A percentile compares a stretch with the other conserved stretches of the same genome.
phyloP scores from a whole-genome alignment of 1,140 invertebrate genomes.

The Batillaria attramentaria region DNA sequence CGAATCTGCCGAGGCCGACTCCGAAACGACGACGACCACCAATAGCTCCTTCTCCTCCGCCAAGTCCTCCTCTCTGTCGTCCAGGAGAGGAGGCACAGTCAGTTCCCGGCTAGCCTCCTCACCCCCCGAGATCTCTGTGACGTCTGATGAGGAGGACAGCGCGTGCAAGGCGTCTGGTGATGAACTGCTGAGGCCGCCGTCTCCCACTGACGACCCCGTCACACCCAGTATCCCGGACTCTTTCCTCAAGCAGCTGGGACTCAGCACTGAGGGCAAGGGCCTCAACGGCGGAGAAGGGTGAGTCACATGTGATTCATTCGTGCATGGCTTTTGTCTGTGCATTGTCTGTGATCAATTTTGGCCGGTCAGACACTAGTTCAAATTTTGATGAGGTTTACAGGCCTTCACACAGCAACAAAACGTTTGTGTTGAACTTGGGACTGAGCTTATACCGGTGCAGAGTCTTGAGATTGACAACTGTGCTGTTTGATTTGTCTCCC shows the following conservation, averaged over 20 bases:
- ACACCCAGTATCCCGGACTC: conserved; percentile 50
- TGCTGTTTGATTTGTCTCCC: too few species aligned
- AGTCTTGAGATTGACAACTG: too few species aligned
- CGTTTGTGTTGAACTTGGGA: too few species aligned
- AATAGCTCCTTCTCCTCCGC: neutral
- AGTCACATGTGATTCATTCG: neutral
- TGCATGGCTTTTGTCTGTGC: neutral
- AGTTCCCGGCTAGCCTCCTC: neutral
- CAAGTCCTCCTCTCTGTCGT: neutral
- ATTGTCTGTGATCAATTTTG: too few species aligned
- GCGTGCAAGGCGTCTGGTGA: neutral
- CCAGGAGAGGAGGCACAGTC: too few species aligned
- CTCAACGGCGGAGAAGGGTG: conserved; percentile 10
- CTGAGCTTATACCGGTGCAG: too few species aligned
- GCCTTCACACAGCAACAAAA: too few species aligned
- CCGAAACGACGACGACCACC: neutral
- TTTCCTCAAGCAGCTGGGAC: conserved; percentile 46
- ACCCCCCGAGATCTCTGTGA: conserved; percentile 21
- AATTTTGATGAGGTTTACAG: too few species aligned
- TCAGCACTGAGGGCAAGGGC: conserved; percentile 18
- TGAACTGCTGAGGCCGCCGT: conserved; percentile 20
- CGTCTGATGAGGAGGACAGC: conserved; percentile 3
- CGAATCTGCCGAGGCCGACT: conserved; percentile 25
- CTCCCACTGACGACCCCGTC: conserved; percentile 40
- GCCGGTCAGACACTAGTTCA: too few species aligned